Evolutionary conservation across 92 coral and sea anemone species (phyloP).

Genomic region (Epizoanthus stellaris): DNA sequence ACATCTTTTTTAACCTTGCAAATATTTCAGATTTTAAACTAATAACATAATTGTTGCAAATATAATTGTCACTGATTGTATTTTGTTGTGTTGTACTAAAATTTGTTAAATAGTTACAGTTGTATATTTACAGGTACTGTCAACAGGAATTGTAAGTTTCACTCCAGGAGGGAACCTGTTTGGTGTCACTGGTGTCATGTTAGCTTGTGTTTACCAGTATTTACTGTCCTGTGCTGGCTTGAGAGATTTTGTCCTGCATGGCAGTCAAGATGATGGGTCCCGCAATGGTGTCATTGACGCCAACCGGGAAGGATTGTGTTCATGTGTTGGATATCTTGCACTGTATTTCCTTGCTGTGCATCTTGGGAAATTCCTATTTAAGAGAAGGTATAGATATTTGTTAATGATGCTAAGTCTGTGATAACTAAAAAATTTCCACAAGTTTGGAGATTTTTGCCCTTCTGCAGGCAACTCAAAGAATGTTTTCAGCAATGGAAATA

Average conservation of each 20-base stretch:
- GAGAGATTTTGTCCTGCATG: slow-evolving; percentile 72
- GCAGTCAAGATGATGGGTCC: slow-evolving; percentile 80
- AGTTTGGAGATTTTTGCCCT: too few relatives aligned
- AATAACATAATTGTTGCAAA: too few relatives aligned
- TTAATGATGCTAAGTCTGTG: too few relatives aligned
- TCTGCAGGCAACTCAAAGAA: too few relatives aligned
- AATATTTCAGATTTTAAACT: too few relatives aligned
- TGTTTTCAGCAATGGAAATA: too few relatives aligned
- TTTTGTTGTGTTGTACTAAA: too few relatives aligned
- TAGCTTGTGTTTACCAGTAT: slow-evolving; percentile 76
- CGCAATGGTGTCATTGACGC: slow-evolving; percentile 84
- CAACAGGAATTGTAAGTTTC: slow-evolving; percentile 65
- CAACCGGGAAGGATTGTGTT: slow-evolving; percentile 91
- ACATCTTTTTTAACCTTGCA: too few relatives aligned
- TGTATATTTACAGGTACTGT: slow-evolving; percentile 64
- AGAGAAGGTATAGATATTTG: slow-evolving; percentile 58
- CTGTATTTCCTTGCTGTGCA: slow-evolving; percentile 85
- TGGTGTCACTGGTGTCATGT: slow-evolving; percentile 76
- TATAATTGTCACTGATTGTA: too few relatives aligned
- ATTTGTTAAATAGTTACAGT: not conserved
- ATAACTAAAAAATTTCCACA: too few relatives aligned
- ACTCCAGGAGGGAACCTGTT: slow-evolving; percentile 55
- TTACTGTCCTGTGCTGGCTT: slow-evolving; percentile 67
- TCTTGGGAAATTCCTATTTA: slow-evolving; percentile 81
- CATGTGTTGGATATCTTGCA: slow-evolving; percentile 86